phyloP scores from a whole-genome alignment of 1,140 invertebrate species.

The Anastatus disparis region DNA sequence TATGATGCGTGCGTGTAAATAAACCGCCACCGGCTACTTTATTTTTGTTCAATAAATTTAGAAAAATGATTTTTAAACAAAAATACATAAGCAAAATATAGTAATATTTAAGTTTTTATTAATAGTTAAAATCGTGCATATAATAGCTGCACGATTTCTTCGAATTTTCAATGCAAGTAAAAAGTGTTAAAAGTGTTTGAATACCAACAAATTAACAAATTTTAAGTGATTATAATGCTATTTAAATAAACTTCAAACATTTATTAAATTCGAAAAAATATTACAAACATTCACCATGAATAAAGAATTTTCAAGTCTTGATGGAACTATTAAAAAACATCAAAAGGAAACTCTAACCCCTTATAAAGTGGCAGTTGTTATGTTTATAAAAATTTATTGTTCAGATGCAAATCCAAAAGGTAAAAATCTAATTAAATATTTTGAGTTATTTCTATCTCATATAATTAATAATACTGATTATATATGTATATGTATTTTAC shows the following conservation, averaged over 20 bases:
- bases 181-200: no score
- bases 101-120: not conserved
- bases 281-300: no score
- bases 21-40: no score
- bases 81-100: not conserved
- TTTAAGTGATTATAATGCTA: no score
- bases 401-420: constrained; percentile 62
- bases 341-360: constrained; percentile 68
- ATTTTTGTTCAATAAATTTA: no score
- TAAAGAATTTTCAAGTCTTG: constrained; percentile 60
- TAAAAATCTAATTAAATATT: no score
- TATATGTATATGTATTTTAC: constrained; percentile 44
- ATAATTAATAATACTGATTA: constrained; percentile 23
- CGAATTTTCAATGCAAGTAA: no score
- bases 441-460: not conserved
- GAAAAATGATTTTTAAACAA: not conserved
- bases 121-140: not conserved
- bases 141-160: not conserved
- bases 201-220: no score
- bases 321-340: constrained; percentile 54
- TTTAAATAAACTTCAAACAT: no score
- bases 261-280: not conserved
- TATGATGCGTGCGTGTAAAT: no score
- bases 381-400: constrained; percentile 69
- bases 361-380: constrained; percentile 68